Percentiles rank a stretch among this genome's conserved stretches.
phyloP scores from a whole-genome alignment of 2,113 vertebrate genomes.

The Hemiprocne comata region DNA sequence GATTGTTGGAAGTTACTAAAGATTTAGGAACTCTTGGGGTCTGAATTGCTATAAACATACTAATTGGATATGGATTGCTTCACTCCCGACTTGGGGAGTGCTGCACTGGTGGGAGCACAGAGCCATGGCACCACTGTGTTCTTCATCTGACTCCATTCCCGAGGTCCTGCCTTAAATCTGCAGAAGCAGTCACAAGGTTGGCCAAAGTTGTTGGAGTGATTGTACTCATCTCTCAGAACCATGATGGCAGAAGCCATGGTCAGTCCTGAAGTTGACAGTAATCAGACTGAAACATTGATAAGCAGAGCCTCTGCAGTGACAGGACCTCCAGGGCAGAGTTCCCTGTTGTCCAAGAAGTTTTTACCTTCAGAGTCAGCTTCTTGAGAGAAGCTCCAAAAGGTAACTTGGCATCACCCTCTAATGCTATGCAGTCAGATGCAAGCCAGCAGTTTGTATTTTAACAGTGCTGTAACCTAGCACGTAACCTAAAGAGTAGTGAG shows the following conservation, averaged over 20 bases:
- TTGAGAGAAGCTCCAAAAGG: not conserved
- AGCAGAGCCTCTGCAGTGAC: not conserved
- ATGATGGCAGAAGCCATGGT: not conserved
- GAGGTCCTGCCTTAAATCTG: not conserved
- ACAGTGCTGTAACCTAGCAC: not conserved
- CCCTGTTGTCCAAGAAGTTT: not conserved
- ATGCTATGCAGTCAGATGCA: not conserved
- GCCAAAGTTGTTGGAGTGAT: not conserved
- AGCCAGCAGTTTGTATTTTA: not conserved
- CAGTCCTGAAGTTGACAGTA: not conserved
- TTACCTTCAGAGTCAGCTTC: not conserved
- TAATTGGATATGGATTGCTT: not conserved
- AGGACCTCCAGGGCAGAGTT: not conserved
- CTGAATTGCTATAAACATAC: not conserved
- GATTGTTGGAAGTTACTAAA: conserved; percentile 17
- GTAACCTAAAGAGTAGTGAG: not conserved
- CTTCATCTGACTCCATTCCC: not conserved
- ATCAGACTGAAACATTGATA: not conserved
- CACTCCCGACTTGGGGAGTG: not conserved
- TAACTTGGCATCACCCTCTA: not conserved
- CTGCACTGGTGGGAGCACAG: not conserved
- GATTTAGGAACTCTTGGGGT: not conserved
- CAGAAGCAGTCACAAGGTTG: not conserved
- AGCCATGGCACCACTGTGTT: not conserved
- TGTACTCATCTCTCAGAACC: not conserved